Percentiles rank a stretch among this genome's conserved stretches.
These are phyloP conservation scores for Euzophera pinguis DNA, from an alignment of 2,888 invertebrate species.

Conservation along the genomic window DNA sequence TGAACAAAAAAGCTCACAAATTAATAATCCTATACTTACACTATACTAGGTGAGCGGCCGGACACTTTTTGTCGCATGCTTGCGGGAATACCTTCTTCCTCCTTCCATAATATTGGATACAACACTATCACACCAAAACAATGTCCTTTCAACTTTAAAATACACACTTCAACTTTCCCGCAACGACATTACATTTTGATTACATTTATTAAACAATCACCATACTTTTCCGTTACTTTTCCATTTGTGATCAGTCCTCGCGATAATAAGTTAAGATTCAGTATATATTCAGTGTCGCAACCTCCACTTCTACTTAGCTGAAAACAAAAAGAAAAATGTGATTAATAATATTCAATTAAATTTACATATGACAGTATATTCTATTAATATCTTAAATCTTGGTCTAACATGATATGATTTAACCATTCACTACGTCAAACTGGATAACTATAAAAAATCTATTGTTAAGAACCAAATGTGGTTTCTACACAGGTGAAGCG, in stretches of 20 bases:
- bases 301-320: conserved; percentile 65
- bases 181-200: conserved; percentile 42
- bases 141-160: conserved; percentile 62
- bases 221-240: conserved; percentile 71
- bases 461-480: too few species aligned
- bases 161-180: conserved; percentile 59
- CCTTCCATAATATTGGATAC: conserved; percentile 77
- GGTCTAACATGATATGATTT: too few species aligned
- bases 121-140: conserved; percentile 76
- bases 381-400: too few species aligned
- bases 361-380: too few species aligned
- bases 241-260: conserved; percentile 68
- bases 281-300: conserved; percentile 49
- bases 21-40: conserved; percentile 51
- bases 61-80: conserved; percentile 46
- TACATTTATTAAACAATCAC: conserved; percentile 62
- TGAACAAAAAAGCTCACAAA: conserved; percentile 36
- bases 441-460: too few species aligned
- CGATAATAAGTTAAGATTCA: conserved; percentile 77
- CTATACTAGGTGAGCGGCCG: conserved; percentile 51
- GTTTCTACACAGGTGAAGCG: too few species aligned
- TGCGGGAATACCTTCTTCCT: conserved; percentile 65
- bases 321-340: conserved; percentile 35
- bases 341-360: conserved; percentile 5
- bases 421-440: too few species aligned